Evolutionary conservation across 2,888 invertebrate species (phyloP), one percentile per base, ranked within the genome.

Genomic region (Neoascia interrupta): DNA sequence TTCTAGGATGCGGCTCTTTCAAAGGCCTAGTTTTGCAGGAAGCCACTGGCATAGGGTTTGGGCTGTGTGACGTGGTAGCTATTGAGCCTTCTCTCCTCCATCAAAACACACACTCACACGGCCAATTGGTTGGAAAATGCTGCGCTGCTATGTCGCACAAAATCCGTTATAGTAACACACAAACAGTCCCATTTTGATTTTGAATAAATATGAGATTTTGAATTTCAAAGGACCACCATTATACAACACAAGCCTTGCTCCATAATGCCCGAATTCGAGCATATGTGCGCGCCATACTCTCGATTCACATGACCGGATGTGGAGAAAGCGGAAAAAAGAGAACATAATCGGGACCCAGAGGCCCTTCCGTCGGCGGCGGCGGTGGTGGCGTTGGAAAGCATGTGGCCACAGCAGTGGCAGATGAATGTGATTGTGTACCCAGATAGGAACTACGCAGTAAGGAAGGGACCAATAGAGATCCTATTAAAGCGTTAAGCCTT

Each of bases 161-260:
- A 51, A 6, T 8, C 18, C 5, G 4, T 1, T 3, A 31, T 8
- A 31, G 39, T 28, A 58, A 31, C n/a, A n/a, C 37, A 41, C 60
- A 68, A 68, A 54, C 61, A 28, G 66, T 45, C 36, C 54, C 28
- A 51, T 69, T 73, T 73, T 56, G 56, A 69, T 69, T 75, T 75
- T 69, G 69, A 75, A 75, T 75, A 75, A 75, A 75, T 75, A 75
- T 63, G 56, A 75, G 69, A 75, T 69, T 69, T 75, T 58, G 45
- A 75, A 69, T 69, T 75, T 63, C 75, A 69, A 75, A 75, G 75
- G 56, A 75, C 69, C 43, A 37, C 8, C 34, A 56, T 53, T 53
- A 19, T 45, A 47, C 53, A 49, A 54, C 37, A 28, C 23, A 61
- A n/a, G n/a, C n/a, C n/a, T n/a, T n/a, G n/a, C n/a, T n/a, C n/a